Percentiles rank a stretch among this genome's conserved stretches.
Conservation (phyloP, 1,140 invertebrate genomes). For the Drosophila ogumai region DNA sequence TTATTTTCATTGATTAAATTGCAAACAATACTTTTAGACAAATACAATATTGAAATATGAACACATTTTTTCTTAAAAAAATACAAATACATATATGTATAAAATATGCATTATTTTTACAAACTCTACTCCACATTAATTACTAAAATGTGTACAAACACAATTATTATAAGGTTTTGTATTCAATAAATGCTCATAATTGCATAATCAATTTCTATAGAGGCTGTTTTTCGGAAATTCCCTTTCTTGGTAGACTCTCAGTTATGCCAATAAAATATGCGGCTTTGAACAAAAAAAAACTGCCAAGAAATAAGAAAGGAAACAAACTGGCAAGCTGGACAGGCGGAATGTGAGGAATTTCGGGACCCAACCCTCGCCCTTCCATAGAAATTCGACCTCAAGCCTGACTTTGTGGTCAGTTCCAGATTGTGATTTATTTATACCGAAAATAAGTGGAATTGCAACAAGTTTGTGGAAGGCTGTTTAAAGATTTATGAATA, state of each 20-base stretch:
- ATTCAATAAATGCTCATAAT: slow-evolving; percentile 27
- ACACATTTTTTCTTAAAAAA: no score
- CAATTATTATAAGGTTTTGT: background rate
- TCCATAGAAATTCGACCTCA: slow-evolving; percentile 65
- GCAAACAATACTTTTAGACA: background rate
- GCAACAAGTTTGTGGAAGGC: slow-evolving; percentile 31
- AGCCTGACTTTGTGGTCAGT: slow-evolving; percentile 3
- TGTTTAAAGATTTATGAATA: background rate
- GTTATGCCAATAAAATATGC: slow-evolving; percentile 18
- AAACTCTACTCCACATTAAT: background rate
- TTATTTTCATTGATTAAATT: background rate
- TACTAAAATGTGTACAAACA: background rate
- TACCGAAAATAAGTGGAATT: slow-evolving; percentile 57
- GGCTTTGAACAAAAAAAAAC: background rate
- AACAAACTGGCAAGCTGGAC: slow-evolving; percentile 42
- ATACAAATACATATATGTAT: no score
- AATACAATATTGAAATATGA: background rate
- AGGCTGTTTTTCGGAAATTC: slow-evolving; percentile 23
- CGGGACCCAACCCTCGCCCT: slow-evolving; percentile 30
- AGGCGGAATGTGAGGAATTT: slow-evolving; percentile 36
- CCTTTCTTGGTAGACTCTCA: slow-evolving; percentile 31
- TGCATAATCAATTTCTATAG: slow-evolving; percentile 32
- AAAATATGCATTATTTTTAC: no score
- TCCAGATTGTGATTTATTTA: slow-evolving; percentile 69
- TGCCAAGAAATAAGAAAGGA: slow-evolving; percentile 11